A percentile compares a stretch with the other conserved stretches of the same genome.
phyloP scores from a whole-genome alignment of 2,888 invertebrate species.

The Apodemia duryi region DNA sequence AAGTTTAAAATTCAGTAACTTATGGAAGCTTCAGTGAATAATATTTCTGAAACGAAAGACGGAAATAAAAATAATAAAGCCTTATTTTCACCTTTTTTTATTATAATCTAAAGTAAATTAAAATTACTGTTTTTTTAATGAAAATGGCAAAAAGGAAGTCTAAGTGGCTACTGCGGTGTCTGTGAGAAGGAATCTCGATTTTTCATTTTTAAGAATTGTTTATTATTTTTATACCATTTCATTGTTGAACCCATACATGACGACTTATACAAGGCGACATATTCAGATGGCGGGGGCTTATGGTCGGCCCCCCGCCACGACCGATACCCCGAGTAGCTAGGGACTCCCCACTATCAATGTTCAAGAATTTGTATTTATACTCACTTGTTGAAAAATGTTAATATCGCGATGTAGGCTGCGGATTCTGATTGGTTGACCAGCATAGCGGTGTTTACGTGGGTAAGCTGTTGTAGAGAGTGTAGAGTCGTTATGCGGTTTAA shows the following conservation, averaged over 20 bases:
- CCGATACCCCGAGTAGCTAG: constrained; percentile 45
- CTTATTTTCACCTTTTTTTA: no score
- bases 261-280: constrained; percentile 41
- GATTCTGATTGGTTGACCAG: constrained; percentile 37
- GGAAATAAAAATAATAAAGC: no score
- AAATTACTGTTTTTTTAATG: no score
- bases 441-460: constrained; percentile 27
- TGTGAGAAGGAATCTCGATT: constrained; percentile 46
- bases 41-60: no score
- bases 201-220: constrained; percentile 42
- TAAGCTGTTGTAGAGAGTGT: constrained; percentile 11
- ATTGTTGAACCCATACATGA: constrained; percentile 46
- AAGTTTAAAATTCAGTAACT: no score
- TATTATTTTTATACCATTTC: constrained; percentile 41
- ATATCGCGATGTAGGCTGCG: constrained; percentile 51
- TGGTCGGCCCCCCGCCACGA: constrained; percentile 48
- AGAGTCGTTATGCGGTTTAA: constrained; percentile 11
- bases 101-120: no score
- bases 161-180: constrained; percentile 46
- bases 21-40: no score
- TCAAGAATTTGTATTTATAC: constrained; percentile 33
- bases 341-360: constrained; percentile 43
- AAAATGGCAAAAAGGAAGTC: constrained; percentile 43
- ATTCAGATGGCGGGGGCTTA: constrained; percentile 48
- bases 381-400: constrained; percentile 39